phyloP scores from a whole-genome alignment of 1,140 invertebrate species.

The Papilio polyxenes region DNA sequence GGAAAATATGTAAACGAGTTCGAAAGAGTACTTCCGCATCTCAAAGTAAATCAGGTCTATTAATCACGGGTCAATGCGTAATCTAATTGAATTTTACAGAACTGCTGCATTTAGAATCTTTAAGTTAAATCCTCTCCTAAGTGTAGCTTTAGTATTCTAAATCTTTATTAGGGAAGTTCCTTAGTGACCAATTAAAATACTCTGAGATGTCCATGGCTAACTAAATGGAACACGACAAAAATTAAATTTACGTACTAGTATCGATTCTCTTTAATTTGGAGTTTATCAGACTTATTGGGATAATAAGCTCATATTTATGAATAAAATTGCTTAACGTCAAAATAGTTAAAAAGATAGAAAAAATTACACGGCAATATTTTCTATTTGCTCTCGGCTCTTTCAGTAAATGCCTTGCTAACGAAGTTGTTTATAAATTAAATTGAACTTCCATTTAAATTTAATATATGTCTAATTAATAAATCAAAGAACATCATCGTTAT shows the following conservation, averaged over 20 bases:
- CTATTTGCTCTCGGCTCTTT: not conserved
- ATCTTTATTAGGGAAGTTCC: not conserved
- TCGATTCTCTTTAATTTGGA: not conserved
- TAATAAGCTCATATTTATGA: not conserved
- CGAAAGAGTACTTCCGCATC: not conserved
- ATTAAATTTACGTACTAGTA: not conserved
- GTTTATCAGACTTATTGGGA: not conserved
- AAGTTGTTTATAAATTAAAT: constrained; percentile 26
- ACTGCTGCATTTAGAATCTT: not conserved
- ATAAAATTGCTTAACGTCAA: not conserved
- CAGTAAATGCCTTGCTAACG: not conserved
- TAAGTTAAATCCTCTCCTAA: not conserved
- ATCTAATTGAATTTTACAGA: not conserved
- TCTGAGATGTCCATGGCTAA: not conserved
- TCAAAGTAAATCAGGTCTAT: not conserved
- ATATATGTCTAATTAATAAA: not conserved
- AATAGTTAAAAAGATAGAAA: not conserved
- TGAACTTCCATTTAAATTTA: not conserved
- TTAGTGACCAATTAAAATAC: not conserved
- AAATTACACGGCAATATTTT: not conserved
- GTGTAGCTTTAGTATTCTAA: not conserved
- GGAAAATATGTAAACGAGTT: not conserved
- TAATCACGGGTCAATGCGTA: not conserved
- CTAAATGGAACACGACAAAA: no score
- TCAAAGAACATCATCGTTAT: no score